Percentiles rank a stretch among this genome's conserved stretches.
Evolutionary conservation across 2,113 vertebrate species (phyloP).

Genomic region (Macquaria ambigua): DNA sequence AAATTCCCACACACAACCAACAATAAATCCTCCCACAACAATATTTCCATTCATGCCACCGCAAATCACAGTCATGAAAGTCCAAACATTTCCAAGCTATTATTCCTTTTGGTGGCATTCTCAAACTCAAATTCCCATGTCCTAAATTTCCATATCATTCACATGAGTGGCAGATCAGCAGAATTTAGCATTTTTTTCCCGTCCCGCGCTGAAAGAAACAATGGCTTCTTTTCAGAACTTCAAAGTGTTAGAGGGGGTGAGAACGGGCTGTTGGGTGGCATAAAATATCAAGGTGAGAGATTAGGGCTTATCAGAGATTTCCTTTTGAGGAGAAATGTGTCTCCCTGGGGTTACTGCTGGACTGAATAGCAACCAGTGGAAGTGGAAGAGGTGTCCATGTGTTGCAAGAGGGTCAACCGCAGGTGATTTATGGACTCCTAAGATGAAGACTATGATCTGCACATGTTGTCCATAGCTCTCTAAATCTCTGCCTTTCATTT

Average conservation of each 20-base stretch:
- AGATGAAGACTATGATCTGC: slow-evolving; percentile 21
- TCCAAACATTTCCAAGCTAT: slow-evolving; percentile 45
- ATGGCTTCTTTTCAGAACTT: slow-evolving; percentile 68
- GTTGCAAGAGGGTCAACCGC: slow-evolving; percentile 37
- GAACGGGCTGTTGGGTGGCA: slow-evolving; percentile 45
- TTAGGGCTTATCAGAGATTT: slow-evolving; percentile 73
- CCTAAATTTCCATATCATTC: slow-evolving; percentile 57
- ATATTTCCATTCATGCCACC: slow-evolving; percentile 65
- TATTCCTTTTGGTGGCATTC: slow-evolving; percentile 44
- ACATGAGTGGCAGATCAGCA: slow-evolving; percentile 53
- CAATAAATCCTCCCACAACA: slow-evolving; percentile 65
- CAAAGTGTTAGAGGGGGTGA: slow-evolving; percentile 51
- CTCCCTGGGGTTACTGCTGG: slow-evolving; percentile 25
- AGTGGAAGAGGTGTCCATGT: slow-evolving; percentile 33
- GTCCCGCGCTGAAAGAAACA: slow-evolving; percentile 58
- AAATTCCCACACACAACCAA: slow-evolving; percentile 54
- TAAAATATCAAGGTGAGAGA: slow-evolving; percentile 73
- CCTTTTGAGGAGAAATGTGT: slow-evolving; percentile 48
- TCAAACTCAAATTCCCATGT: slow-evolving; percentile 65
- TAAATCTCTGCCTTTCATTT: slow-evolving; percentile 31
- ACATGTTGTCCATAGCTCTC: slow-evolving; percentile 38
- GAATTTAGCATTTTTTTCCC: slow-evolving; percentile 14
- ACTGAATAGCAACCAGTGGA: slow-evolving; percentile 29
- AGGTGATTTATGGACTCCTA: slow-evolving; percentile 51
- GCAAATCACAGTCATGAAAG: slow-evolving; percentile 50